A percentile compares a stretch with the other conserved stretches of the same genome.
Conservation (phyloP, 2,888 invertebrate genomes). For the Phalera bucephala region DNA sequence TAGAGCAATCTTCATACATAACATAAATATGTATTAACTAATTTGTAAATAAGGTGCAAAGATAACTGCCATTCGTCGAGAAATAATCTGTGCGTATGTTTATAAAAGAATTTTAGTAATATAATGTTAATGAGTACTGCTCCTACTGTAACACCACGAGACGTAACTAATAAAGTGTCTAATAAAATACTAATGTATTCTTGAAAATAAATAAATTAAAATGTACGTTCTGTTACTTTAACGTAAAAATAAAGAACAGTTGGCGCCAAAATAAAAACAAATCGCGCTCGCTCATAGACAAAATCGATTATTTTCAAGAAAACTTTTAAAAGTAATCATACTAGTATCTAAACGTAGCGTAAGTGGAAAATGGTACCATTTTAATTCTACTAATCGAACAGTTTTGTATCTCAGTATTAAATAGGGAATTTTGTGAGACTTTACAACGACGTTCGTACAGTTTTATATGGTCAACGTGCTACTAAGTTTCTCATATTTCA, state of each 20-base stretch:
- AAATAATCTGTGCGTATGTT: conserved; percentile 24
- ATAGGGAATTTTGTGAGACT: conserved; percentile 73
- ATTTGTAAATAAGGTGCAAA: conserved; percentile 55
- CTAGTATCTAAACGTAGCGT: conserved; percentile 48
- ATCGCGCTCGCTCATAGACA: background rate
- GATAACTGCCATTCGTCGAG: conserved; percentile 51
- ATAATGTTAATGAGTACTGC: conserved; percentile 44
- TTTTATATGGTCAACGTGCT: conserved; percentile 44
- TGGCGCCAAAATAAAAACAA: conserved; percentile 1
- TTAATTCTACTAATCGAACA: conserved; percentile 41
- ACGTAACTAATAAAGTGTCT: conserved; percentile 27
- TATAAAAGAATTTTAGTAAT: conserved; percentile 33
- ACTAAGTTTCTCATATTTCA: conserved; percentile 46
- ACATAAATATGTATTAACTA: conserved; percentile 35
- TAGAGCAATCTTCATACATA: conserved; percentile 33
- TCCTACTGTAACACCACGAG: conserved; percentile 59
- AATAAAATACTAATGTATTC: conserved; percentile 7
- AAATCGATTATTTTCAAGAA: conserved; percentile 33
- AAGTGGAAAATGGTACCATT: conserved; percentile 67
- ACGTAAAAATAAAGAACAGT: background rate
- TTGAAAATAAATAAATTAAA: too few relatives aligned
- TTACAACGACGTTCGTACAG: conserved; percentile 76
- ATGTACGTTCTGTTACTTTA: conserved; percentile 5
- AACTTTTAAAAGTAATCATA: conserved; percentile 42
- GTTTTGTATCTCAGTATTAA: conserved; percentile 74